phyloP scores from a whole-genome alignment of 2,888 invertebrate genomes.

The Ypsolopha sequella region DNA sequence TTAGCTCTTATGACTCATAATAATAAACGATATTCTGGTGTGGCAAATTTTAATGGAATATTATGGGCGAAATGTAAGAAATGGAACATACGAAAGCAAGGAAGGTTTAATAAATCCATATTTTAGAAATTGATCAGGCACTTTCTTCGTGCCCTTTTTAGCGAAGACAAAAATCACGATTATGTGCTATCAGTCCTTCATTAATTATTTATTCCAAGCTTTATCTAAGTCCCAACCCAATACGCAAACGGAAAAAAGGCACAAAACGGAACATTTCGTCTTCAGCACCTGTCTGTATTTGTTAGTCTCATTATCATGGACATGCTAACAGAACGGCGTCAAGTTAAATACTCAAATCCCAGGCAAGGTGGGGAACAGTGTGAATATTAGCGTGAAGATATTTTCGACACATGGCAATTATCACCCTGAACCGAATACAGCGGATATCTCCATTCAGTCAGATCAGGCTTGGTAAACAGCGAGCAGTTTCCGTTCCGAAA shows the following conservation, averaged over 20 bases:
- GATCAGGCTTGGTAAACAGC: slow-evolving; percentile 27
- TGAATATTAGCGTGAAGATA: slow-evolving; percentile 42
- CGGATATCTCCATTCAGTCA: slow-evolving; percentile 41
- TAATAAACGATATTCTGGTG: neutral
- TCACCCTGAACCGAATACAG: slow-evolving; percentile 19
- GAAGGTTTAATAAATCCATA: neutral
- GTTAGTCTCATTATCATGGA: slow-evolving; percentile 8
- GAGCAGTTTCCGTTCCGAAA: slow-evolving; percentile 35
- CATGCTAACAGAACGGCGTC: slow-evolving; percentile 28
- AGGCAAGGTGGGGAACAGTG: slow-evolving; percentile 25
- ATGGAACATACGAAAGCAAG: neutral
- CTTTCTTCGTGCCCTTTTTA: no score
- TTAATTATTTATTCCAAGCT: neutral
- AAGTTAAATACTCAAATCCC: slow-evolving; percentile 25
- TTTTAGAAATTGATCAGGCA: no score
- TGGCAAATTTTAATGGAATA: neutral
- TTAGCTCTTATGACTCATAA: neutral
- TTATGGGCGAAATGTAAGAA: neutral
- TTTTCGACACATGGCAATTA: slow-evolving; percentile 63
- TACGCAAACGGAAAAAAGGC: neutral
- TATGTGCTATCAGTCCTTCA: no score
- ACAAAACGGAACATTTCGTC: neutral
- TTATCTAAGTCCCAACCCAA: neutral
- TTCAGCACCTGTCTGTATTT: slow-evolving; percentile 5
- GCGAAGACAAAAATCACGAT: no score